A percentile compares a stretch with the other conserved stretches of the same genome.
Evolutionary conservation across 2,888 invertebrate genomes (phyloP).

Genomic region (Drosophila merina): DNA sequence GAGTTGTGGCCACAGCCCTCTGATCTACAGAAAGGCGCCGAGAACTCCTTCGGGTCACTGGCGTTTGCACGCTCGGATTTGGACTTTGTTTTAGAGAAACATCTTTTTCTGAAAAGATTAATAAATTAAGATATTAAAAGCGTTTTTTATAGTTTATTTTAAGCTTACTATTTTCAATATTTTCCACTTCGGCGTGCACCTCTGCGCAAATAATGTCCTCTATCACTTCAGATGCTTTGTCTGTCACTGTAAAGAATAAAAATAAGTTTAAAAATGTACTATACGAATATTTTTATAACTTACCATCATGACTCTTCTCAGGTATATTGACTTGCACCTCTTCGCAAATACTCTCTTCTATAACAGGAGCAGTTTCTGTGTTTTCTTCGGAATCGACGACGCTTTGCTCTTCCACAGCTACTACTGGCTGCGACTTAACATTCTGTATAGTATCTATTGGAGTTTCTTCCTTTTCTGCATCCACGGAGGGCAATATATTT

Average conservation of each 20-base stretch:
- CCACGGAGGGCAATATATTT: not conserved
- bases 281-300: not conserved
- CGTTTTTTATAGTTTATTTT: too few relatives aligned
- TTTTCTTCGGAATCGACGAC: not conserved
- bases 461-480: not conserved
- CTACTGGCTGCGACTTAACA: not conserved
- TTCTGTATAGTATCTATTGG: too few relatives aligned
- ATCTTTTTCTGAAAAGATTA: not conserved
- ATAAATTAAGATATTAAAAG: not conserved
- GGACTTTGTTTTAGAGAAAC: not conserved
- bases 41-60: constrained; percentile 35
- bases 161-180: not conserved
- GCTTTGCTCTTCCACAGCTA: not conserved
- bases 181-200: constrained; percentile 11
- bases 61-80: constrained; percentile 24
- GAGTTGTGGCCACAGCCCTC: constrained; percentile 23
- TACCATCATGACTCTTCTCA: constrained; percentile 10
- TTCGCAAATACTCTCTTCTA: constrained; percentile 32
- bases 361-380: not conserved
- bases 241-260: not conserved
- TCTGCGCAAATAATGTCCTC: constrained; percentile 62
- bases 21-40: constrained; percentile 44
- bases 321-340: constrained; percentile 19
- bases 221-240: constrained; percentile 11
- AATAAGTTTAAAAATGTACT: not conserved